phyloP scores from a whole-genome alignment of 2,888 invertebrate species.

The Gandaritis pyraliata region DNA sequence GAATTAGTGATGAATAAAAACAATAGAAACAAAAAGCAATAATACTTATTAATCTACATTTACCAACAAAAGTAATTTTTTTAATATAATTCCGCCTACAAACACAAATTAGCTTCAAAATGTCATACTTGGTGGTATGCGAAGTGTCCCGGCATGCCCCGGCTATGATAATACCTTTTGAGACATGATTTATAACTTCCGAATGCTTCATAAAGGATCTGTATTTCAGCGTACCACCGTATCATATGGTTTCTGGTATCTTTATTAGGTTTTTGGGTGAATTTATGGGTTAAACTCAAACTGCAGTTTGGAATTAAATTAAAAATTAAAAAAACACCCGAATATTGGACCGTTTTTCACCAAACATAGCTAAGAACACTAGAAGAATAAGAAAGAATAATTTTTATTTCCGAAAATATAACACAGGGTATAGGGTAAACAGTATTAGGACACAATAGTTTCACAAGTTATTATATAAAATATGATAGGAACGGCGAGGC shows the following conservation, averaged over 20 bases:
- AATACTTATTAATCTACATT: no score
- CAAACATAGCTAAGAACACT: no score
- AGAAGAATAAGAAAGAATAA: no score
- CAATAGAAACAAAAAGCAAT: no score
- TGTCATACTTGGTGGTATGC: slow-evolving; percentile 35
- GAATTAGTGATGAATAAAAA: no score
- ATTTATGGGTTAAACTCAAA: slow-evolving; percentile 4
- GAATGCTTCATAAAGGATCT: slow-evolving; percentile 38
- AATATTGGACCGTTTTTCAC: no score
- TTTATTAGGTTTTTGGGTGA: slow-evolving; percentile 8
- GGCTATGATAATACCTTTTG: slow-evolving; percentile 46
- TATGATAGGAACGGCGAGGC: no score
- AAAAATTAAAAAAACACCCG: no score
- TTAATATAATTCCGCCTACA: slow-evolving; percentile 43
- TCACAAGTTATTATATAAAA: no score
- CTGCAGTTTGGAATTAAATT: slow-evolving; percentile 2
- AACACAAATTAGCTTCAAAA: slow-evolving; percentile 41
- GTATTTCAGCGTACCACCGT: slow-evolving; percentile 26
- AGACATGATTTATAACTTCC: slow-evolving; percentile 46
- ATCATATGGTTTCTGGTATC: slow-evolving; percentile 28
- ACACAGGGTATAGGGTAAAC: no score
- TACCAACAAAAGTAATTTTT: slow-evolving; percentile 40
- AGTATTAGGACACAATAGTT: no score
- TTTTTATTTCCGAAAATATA: no score
- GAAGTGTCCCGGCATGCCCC: slow-evolving; percentile 40